Base-by-base conservation (phyloP, 2,888 invertebrate species). In the Andrena dorsata region DNA sequence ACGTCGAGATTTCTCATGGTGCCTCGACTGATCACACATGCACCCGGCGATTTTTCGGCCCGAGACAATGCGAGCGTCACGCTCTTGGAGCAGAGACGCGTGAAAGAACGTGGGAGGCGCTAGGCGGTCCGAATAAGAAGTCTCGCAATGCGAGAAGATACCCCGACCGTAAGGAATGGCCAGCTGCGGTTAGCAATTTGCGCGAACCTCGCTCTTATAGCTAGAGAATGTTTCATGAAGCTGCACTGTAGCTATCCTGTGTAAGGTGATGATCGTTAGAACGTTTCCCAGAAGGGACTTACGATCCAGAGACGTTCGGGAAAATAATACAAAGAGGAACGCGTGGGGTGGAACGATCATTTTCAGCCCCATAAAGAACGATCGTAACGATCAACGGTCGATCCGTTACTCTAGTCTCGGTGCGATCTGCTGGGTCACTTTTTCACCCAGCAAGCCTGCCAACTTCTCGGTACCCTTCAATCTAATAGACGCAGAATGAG, bases 111-210 rank as follows among this genome's bases (percentile, higher is more conserved):
- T 87, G 76, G 87, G 85, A 85, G 87, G 74, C 49, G 51, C 28
- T 35, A 61, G 32, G 13, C 58, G 30, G 41, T n/a, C 7, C 63
- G 61, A 76, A 51, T 64, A 68, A 66, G 78, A 70, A 84, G 75
- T 73, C 72, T n/a, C 64, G 65, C 53, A 26, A 68, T 56, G 61
- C 51, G 47, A 64, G 77, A 71, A 20, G 23, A 74, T 80, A 86
- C 65, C 41, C 68, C 28, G 53, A 68, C 49, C 68, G 32, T 30
- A 63, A 65, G 66, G 56, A 75, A 74, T 63, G 70, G 56, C 51
- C 61, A 70, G 74, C 69, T 70, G 81, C 85, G 87, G 79, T 83
- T 64, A 61, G 76, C 76, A 83, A 87, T 87, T 87, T 85, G 75
- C 85, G 53, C 71, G 49, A 75, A 80, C 63, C 51, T 72, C 74